phyloP scores from a whole-genome alignment of 2,888 invertebrate genomes.

The Hemistola chrysoprasaria region DNA sequence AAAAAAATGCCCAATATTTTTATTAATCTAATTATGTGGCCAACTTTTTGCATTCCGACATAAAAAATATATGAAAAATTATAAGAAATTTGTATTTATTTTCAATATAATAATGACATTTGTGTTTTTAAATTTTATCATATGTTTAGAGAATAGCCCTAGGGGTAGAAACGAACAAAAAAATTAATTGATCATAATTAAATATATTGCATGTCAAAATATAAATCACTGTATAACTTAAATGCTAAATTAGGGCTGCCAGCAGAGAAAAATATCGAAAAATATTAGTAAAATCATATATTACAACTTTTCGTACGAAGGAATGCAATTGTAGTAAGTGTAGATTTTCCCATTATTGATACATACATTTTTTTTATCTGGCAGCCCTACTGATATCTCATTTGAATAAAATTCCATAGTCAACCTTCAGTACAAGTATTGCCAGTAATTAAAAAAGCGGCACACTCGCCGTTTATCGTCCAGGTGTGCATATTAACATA shows the following conservation, averaged over 20 bases:
- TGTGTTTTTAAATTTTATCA: too few relatives aligned
- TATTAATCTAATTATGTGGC: too few relatives aligned
- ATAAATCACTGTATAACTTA: slow-evolving; percentile 49
- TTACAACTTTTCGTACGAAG: slow-evolving; percentile 14
- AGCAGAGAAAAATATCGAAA: background rate
- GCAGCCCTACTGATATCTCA: slow-evolving; percentile 8
- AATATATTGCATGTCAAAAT: slow-evolving; percentile 56
- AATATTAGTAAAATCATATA: slow-evolving; percentile 9
- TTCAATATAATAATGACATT: too few relatives aligned
- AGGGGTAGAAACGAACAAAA: slow-evolving; percentile 38
- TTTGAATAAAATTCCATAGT: slow-evolving; percentile 7
- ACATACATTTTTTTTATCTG: background rate
- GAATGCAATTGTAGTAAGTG: background rate
- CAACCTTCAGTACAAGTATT: slow-evolving; percentile 3
- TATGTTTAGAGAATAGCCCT: background rate
- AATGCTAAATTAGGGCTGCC: slow-evolving; percentile 27
- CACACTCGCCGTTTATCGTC: slow-evolving; percentile 5
- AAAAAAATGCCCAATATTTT: too few relatives aligned
- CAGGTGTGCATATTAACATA: slow-evolving; percentile 1
- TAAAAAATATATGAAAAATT: too few relatives aligned
- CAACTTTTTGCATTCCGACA: too few relatives aligned
- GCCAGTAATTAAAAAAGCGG: slow-evolving; percentile 9
- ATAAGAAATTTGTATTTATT: too few relatives aligned
- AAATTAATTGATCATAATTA: slow-evolving; percentile 37
- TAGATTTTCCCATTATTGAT: too few relatives aligned